Base-by-base conservation (phyloP, 1,140 invertebrate genomes). In the Lanistes nyassanus region DNA sequence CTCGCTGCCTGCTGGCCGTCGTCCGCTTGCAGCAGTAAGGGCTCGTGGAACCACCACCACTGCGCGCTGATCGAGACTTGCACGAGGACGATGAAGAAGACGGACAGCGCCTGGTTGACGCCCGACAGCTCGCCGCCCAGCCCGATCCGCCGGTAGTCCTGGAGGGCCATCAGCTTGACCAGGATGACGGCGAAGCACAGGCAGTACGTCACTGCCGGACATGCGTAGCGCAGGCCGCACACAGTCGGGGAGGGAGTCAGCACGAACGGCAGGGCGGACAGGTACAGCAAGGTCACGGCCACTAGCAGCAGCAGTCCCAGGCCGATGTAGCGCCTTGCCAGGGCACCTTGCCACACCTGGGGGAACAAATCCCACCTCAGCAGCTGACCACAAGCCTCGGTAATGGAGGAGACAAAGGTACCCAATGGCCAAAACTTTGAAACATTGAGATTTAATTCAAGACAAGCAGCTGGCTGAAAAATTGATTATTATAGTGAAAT, bases 101-200 rank as follows among this genome's bases (percentile, higher is more conserved):
- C 80, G 36, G 86, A 79, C 3, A 91, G 65, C 11, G 90, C 86
- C 74, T 93, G 92, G 7, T 93, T 86, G 51, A 92, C 89, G 7
- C 92, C 91, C 66, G 92, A 93, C 4, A 93, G 90, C 81, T 93
- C 92, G 29, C 90, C 90, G n/a, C 91, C 90, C 62, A 92, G 90
- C 0, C 91, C 90, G 1, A 91, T 91, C 5, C 88, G 90, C 31
- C 90, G 91, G 29, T 92, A 91, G 39, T 91, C 91, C 7, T 91
- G 89, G 1, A 93, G 81, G 74, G 92, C 91, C 58, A 92, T 87
- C 13, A 91, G 87, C 58, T 92, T 89, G 2, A 92, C 88, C 9
- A 93, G 82, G 83, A 93, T 90, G 0, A 91, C 88, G 2, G 91
- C 92, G 77, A 92, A 92, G 1, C 90, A 84, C 0, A 92, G 71